Evolutionary conservation across 2,888 invertebrate genomes (phyloP), one percentile per base, ranked within the genome.

Genomic region (Eristalis tenax): DNA sequence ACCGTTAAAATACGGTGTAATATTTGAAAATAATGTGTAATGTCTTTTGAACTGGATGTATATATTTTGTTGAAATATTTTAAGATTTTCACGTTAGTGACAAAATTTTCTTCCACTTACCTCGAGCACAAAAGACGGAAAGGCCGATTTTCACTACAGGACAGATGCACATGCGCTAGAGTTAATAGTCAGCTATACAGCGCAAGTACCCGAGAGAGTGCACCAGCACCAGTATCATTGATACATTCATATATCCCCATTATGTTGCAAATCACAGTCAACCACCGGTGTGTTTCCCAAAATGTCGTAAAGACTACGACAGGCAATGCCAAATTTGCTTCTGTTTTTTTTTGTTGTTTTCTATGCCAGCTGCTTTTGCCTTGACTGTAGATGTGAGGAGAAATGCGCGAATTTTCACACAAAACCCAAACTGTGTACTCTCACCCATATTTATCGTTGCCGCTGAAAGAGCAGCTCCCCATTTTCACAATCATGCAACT

Each of bases 121-220:
- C 91, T 91, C 91, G 92, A 93, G 91, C 91, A 91, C 92, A 91
- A 91, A 92, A 92, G 91, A 91, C 92, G 92, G 92, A 93, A 93
- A 93, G 93, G 90, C 91, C 90, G 91, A 91, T 90, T 91, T 90
- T 90, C 90, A 86, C 89, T 89, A 90, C 80, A 88, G 89, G 89
- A 90, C 90, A 90, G 90, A 90, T 91, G 91, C 91, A 91, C 91
- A 91, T 91, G 90, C 91, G 91, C 90, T 90, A 90, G 89, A 89
- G 75, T 83, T 26, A 83, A 87, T 87, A 79, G 75, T 87, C 79
- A 83, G 87, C 87, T 65, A 78, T 70, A 86, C 78, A 79, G 87
- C 87, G 69, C 79, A 76, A 68, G 66, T 83, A 83, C 75, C 26
- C 68, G 63, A 83, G 79, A 83, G 79, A 43, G 73, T 83, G 83